Evolutionary conservation across 1,140 invertebrate genomes (phyloP).

Genomic region (Drosophila biarmipes): DNA sequence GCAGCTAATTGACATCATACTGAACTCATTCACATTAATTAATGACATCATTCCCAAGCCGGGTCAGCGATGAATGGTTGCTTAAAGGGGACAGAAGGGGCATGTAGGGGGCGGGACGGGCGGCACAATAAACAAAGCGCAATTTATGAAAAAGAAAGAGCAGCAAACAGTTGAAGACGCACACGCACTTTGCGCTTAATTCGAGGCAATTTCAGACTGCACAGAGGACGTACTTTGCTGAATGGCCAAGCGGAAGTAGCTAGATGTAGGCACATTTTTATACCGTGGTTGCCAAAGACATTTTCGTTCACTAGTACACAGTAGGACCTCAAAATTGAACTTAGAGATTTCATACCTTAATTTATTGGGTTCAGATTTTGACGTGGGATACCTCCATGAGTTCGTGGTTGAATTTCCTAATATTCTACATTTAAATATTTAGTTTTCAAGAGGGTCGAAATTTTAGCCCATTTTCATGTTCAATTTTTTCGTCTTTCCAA

Average conservation of each 20-base stretch:
- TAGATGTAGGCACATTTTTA: conserved; percentile 2
- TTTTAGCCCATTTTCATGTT: too few species aligned
- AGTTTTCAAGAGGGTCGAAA: too few species aligned
- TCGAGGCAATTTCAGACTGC: conserved; percentile 67
- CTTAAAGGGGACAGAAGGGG: not conserved
- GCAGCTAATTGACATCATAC: conserved; percentile 83
- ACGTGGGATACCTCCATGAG: too few species aligned
- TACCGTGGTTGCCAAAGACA: conserved; percentile 10
- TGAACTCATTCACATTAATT: conserved; percentile 83
- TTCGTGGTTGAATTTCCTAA: too few species aligned
- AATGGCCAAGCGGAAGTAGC: conserved; percentile 42
- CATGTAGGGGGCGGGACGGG: conserved; percentile 2
- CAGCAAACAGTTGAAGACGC: conserved; percentile 42
- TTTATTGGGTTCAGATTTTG: too few species aligned
- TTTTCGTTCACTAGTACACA: too few species aligned
- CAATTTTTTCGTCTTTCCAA: too few species aligned
- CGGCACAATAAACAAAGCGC: conserved; percentile 53
- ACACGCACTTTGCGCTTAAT: conserved; percentile 72
- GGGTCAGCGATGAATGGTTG: conserved; percentile 45
- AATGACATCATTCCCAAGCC: conserved; percentile 78
- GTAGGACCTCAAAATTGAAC: too few species aligned
- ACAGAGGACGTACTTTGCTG: conserved; percentile 33
- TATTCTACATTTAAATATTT: too few species aligned
- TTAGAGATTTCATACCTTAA: too few species aligned
- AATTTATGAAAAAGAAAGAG: conserved; percentile 54